phyloP scores from a whole-genome alignment of 2,113 vertebrate genomes.

The Chiloscyllium plagiosum region DNA sequence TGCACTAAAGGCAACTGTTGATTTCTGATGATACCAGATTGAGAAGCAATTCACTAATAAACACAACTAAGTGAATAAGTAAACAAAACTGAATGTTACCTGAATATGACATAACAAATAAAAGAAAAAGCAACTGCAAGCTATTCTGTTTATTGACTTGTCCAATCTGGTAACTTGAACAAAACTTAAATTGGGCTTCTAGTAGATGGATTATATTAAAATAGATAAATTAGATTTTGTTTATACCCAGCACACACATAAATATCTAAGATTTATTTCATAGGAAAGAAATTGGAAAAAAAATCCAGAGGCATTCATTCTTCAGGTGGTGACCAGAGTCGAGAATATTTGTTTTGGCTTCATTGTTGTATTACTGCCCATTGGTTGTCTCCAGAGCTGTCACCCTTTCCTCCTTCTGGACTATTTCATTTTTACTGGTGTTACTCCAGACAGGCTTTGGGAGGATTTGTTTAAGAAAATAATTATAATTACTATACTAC shows the following conservation, averaged over 20 bases:
- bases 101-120: background rate
- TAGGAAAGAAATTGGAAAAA: background rate
- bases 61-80: background rate
- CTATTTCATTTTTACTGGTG: slow-evolving; percentile 33
- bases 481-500: slow-evolving; percentile 12
- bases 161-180: background rate
- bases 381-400: slow-evolving; percentile 22
- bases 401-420: slow-evolving; percentile 20
- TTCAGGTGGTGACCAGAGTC: background rate
- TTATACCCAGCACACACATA: background rate
- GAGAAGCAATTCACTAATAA: background rate
- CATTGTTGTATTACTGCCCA: background rate
- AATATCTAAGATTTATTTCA: background rate
- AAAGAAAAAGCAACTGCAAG: background rate
- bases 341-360: background rate
- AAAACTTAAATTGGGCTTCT: background rate
- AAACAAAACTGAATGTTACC: background rate
- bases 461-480: slow-evolving; percentile 22
- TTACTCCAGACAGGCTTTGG: slow-evolving; percentile 8
- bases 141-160: background rate
- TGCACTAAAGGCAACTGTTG: background rate
- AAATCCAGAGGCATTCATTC: background rate
- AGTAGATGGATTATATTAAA: background rate
- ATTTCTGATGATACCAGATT: background rate
- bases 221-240: slow-evolving; percentile 19